Conservation (phyloP, 2,797 vertebrate species). For the Arctocebus calabarensis region DNA sequence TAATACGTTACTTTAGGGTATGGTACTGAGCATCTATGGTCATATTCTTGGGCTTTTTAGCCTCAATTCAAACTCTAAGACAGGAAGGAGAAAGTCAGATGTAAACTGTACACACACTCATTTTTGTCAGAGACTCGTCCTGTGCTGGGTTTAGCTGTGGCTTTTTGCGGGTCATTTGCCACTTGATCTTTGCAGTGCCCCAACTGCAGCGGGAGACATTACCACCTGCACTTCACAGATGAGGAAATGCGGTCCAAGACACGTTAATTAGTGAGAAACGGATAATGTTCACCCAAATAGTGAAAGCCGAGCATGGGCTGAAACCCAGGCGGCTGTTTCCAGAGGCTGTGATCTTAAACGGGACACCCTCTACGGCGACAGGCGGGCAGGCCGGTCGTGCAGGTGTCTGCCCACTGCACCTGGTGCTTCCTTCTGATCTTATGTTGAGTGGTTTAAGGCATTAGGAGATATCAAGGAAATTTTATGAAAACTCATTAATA, state of each 20-base stretch:
- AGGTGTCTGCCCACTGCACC: not conserved
- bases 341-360: not conserved
- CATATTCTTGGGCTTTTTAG: not conserved
- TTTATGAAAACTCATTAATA: not conserved
- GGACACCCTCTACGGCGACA: not conserved
- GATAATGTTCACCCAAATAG: not conserved
- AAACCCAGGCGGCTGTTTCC: not conserved
- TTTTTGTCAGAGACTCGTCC: not conserved
- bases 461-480: not conserved
- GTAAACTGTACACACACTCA: not conserved
- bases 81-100: not conserved
- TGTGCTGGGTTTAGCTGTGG: not conserved
- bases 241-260: not conserved
- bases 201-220: not conserved
- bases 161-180: conserved; percentile 34
- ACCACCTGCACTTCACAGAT: not conserved
- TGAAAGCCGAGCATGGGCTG: not conserved
- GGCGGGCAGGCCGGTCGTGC: not conserved
- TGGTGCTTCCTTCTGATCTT: not conserved
- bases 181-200: not conserved
- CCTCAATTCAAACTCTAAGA: not conserved
- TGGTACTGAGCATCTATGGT: not conserved
- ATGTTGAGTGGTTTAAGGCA: not conserved
- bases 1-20: not conserved
- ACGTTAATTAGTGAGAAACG: not conserved